A percentile compares a stretch with the other conserved stretches of the same genome.
phyloP scores from a whole-genome alignment of 2,113 vertebrate species.

The Vulpes vulpes region DNA sequence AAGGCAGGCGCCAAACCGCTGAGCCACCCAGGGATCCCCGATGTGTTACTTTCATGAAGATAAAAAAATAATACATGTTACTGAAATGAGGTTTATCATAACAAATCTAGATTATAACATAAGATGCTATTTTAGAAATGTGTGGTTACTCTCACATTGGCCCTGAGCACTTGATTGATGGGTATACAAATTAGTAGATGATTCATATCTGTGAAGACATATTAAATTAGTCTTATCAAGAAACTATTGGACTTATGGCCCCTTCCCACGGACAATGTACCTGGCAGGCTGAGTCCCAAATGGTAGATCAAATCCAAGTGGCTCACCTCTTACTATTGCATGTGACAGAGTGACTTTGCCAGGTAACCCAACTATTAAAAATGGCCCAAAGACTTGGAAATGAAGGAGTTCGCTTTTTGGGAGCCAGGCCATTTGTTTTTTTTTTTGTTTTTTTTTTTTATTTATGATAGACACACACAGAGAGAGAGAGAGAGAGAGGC shows the following conservation, averaged over 20 bases:
- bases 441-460: too few species aligned
- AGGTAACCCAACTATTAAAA: not conserved
- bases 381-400: not conserved
- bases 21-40: too few species aligned
- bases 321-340: not conserved
- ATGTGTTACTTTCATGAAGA: not conserved
- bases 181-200: not conserved
- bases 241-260: not conserved
- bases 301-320: not conserved
- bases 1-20: too few species aligned
- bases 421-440: not conserved
- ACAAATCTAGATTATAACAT: not conserved
- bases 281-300: not conserved
- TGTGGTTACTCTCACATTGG: not conserved
- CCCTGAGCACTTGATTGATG: not conserved
- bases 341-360: not conserved
- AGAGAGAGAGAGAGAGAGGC: too few species aligned
- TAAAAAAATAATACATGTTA: not conserved
- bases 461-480: too few species aligned
- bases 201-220: not conserved
- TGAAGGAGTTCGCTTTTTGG: not conserved
- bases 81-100: not conserved
- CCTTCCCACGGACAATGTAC: not conserved
- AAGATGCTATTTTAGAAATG: not conserved
- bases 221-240: not conserved